Percentiles rank a stretch among this genome's conserved stretches.
Evolutionary conservation across 2,888 invertebrate species (phyloP).

Genomic region (Drosophila trichaetosa): DNA sequence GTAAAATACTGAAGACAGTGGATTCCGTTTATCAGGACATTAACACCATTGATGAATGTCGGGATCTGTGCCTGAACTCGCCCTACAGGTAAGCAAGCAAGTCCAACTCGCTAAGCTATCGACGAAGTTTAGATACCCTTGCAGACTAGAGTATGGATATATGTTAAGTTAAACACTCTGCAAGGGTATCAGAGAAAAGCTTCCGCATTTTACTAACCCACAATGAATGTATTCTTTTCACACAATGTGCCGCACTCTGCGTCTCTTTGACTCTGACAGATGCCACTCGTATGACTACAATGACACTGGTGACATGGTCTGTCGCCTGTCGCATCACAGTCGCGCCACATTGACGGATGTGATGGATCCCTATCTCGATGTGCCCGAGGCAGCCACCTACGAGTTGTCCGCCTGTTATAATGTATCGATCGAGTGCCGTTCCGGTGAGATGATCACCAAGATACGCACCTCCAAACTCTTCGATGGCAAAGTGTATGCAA

Average conservation of each 20-base stretch:
- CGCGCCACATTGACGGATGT: constrained; percentile 94
- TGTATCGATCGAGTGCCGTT: constrained; percentile 95
- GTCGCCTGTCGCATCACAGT: constrained; percentile 95
- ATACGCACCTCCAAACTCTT: constrained; percentile 96
- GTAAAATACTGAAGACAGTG: constrained; percentile 96
- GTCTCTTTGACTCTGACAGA: constrained; percentile 81
- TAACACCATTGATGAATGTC: constrained; percentile 93
- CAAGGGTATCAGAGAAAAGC: not conserved
- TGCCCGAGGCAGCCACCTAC: constrained; percentile 95
- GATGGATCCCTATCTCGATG: constrained; percentile 94
- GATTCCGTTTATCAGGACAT: constrained; percentile 97
- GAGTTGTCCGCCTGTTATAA: constrained; percentile 97
- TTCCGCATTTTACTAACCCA: not conserved
- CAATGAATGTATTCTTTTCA: constrained; percentile 24
- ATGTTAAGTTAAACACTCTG: not conserved
- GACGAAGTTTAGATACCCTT: not conserved
- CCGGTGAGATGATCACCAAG: constrained; percentile 96
- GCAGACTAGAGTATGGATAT: not conserved
- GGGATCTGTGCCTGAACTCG: constrained; percentile 94
- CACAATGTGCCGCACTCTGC: constrained; percentile 27
- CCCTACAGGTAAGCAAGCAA: constrained; percentile 88
- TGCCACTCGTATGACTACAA: constrained; percentile 98
- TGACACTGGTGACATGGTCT: constrained; percentile 96
- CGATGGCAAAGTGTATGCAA: constrained; percentile 97
- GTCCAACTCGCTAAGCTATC: not conserved